These are phyloP conservation scores for Bembecia ichneumoniformis DNA, from an alignment of 2,888 invertebrate genomes.

Conservation along the genomic window DNA sequence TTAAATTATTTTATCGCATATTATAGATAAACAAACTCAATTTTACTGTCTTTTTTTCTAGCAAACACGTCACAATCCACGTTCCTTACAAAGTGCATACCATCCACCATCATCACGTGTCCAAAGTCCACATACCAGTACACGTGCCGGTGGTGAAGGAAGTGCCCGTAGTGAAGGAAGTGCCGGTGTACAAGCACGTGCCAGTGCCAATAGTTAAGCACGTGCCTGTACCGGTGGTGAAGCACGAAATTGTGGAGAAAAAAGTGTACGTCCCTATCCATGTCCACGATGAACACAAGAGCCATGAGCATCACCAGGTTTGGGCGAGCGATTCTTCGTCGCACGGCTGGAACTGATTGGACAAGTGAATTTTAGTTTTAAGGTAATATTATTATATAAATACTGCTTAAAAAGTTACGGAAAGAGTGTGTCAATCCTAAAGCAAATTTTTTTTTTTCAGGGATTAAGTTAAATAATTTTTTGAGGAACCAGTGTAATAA, in stretches of 20 bases:
- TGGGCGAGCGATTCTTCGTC: conserved; percentile 63
- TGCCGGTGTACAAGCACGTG: conserved; percentile 55
- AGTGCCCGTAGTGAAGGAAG: conserved; percentile 58
- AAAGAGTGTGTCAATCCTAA: no score
- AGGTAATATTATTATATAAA: conserved; percentile 25
- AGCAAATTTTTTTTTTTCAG: no score
- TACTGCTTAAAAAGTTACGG: neutral
- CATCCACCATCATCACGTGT: conserved; percentile 62
- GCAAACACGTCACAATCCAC: conserved; percentile 63
- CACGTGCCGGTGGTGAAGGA: conserved; percentile 61
- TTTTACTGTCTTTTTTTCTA: conserved; percentile 9
- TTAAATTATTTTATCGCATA: no score
- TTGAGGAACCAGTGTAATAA: no score
- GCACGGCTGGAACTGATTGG: conserved; percentile 64
- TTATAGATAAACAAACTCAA: no score
- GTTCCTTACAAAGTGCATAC: conserved; percentile 65
- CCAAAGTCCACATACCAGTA: conserved; percentile 47
- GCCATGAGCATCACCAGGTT: conserved; percentile 40
- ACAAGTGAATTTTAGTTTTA: conserved; percentile 23
- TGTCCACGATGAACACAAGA: conserved; percentile 25
- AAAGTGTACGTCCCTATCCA: conserved; percentile 44
- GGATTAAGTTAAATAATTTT: no score
- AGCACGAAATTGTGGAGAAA: conserved; percentile 58
- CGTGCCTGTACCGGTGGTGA: conserved; percentile 46
- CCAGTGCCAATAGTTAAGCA: conserved; percentile 51